phyloP scores from a whole-genome alignment of 2,888 invertebrate species.

The Dicyrtoma fusca region DNA sequence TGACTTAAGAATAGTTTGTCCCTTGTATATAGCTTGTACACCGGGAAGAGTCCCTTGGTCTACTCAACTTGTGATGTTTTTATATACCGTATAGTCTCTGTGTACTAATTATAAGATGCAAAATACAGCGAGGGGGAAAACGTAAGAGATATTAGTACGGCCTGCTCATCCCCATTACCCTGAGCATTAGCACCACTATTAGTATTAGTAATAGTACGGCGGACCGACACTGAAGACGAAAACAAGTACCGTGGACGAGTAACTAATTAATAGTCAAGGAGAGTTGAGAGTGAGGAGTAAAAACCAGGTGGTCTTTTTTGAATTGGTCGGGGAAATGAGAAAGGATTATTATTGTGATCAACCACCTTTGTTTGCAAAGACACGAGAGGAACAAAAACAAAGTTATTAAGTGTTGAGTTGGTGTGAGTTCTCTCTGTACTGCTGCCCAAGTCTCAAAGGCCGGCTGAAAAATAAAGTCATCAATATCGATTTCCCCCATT shows the following conservation, averaged over 20 bases:
- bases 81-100: no score
- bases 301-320: constrained; percentile 39
- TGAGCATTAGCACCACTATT: not conserved
- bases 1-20: no score
- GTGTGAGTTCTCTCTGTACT: not conserved
- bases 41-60: no score
- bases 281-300: constrained; percentile 29
- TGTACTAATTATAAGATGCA: not conserved
- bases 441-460: constrained; percentile 13
- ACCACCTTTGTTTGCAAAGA: constrained; percentile 39
- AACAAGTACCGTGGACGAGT: not conserved
- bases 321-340: constrained; percentile 26
- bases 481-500: constrained; percentile 30
- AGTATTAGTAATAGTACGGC: not conserved
- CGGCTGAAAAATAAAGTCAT: constrained; percentile 39
- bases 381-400: constrained; percentile 42
- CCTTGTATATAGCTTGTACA: no score
- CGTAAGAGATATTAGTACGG: not conserved
- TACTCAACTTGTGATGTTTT: no score
- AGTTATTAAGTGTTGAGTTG: constrained; percentile 41
- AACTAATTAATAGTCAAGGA: constrained; percentile 42
- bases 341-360: constrained; percentile 38
- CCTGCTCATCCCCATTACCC: not conserved
- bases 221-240: not conserved
- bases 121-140: not conserved